Evolutionary conservation across 2,888 invertebrate species (phyloP).

Genomic region (Linyphia triangularis): DNA sequence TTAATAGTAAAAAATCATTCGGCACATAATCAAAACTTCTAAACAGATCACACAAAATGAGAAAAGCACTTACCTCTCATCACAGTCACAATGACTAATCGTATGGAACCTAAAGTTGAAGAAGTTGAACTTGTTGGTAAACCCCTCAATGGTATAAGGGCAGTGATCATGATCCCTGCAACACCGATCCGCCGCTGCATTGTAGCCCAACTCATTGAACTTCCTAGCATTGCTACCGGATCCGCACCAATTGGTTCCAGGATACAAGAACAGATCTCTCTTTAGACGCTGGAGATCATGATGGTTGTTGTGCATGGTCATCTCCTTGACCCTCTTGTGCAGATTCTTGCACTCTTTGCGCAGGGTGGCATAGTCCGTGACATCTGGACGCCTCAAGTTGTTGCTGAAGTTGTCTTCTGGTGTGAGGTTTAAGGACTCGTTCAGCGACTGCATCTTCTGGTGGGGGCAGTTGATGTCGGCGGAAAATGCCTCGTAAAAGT

Average conservation of each 20-base stretch:
- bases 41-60: too few relatives aligned
- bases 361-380: conserved; percentile 68
- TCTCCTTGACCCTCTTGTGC: conserved; percentile 61
- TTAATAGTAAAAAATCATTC: too few relatives aligned
- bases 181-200: conserved; percentile 90
- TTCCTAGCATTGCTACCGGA: conserved; percentile 89
- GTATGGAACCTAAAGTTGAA: conserved; percentile 95
- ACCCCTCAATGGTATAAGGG: conserved; percentile 89
- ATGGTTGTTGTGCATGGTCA: conserved; percentile 7
- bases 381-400: conserved; percentile 10
- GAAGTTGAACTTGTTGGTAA: conserved; percentile 90
- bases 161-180: conserved; percentile 93
- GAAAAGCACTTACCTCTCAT: conserved; percentile 87
- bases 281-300: conserved; percentile 80
- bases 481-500: conserved; percentile 51
- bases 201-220: conserved; percentile 90
- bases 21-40: too few relatives aligned
- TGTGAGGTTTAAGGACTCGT: not conserved
- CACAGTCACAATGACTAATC: conserved; percentile 94
- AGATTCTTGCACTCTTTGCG: conserved; percentile 65
- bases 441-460: conserved; percentile 19
- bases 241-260: conserved; percentile 97
- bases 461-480: conserved; percentile 49
- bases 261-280: conserved; percentile 87
- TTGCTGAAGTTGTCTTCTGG: not conserved